Base-by-base conservation (phyloP, 2,797 vertebrate genomes). In the Cercopithecus petaurista region DNA sequence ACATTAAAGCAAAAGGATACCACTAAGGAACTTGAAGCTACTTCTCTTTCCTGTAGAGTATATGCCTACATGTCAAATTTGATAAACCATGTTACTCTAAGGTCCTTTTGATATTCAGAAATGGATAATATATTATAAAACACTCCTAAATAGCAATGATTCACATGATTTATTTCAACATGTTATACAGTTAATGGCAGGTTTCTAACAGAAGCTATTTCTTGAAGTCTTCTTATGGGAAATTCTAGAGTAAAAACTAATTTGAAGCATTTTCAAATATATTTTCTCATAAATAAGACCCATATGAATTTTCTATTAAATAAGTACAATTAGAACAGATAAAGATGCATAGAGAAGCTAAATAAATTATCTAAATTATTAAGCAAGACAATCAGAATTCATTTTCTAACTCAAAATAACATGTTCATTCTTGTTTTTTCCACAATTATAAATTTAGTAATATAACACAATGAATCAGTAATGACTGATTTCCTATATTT, bases 171-270 rank as follows among this genome's bases (percentile, higher is more conserved):
- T 57, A 80, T 28, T 73, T 85, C 73, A 93, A 36, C 7, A 88
- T 14, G 28, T 41, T 67, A 95, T 55, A 28, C 36, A 85, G 52
- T 88, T 88, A 87, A 85, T 9, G 17, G 61, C 75, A 88, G 59
- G 26, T 88, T 94, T 61, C 93, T 96, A 96, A 87, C 9, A 83
- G 81, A 97, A 96, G 30, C 73, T 93, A 93, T 80, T 93, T 96
- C 72, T 75, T 90, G 1, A 95, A 72, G 43, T 55, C 11, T 91
- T 90, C 75, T 80, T 90, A 46, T 0, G 83, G 24, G 41, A 72
- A 93, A 95, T 83, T 94, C 64, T 94, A 86, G 36, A 89, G 79
- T 94, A 86, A 73, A 96, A 95, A 28, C 15, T 50, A 85, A 28
- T 88, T 43, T 64, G 76, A 88, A 43, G 11, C 52, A 85, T 85